Conservation (phyloP, 1,140 invertebrate species). For the Caenorhabditis tropicalis region DNA sequence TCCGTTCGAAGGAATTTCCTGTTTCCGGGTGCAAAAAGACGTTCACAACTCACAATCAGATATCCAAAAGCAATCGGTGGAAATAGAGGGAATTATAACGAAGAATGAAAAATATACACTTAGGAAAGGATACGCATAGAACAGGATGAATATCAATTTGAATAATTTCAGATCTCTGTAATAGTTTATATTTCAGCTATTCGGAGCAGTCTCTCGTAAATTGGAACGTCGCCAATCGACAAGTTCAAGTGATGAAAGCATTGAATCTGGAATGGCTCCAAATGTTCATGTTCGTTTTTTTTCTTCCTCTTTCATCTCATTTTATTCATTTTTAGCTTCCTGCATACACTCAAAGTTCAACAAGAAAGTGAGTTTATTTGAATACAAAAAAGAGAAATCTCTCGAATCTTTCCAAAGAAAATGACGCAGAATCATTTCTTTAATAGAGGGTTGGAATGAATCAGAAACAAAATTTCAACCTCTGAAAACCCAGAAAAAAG, state of each 20-base stretch:
- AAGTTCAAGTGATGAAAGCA: constrained; percentile 33
- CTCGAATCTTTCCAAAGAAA: neutral
- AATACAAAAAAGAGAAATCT: neutral
- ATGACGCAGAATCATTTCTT: too few species aligned
- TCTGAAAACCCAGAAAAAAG: neutral
- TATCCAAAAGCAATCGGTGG: too few species aligned
- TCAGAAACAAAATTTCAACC: too few species aligned
- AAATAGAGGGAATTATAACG: too few species aligned
- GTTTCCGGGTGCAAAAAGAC: too few species aligned
- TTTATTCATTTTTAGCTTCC: neutral
- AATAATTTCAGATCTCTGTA: neutral
- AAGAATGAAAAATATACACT: too few species aligned
- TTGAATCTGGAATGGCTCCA: constrained; percentile 27
- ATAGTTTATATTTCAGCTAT: neutral
- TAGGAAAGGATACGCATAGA: too few species aligned
- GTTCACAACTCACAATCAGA: too few species aligned
- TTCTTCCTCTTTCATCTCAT: neutral
- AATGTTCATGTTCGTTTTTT: constrained; percentile 12
- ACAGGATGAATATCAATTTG: too few species aligned
- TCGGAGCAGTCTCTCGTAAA: constrained; percentile 6
- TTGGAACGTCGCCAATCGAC: constrained; percentile 27
- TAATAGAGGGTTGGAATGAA: too few species aligned
- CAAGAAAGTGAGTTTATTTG: constrained; percentile 42
- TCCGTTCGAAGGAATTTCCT: too few species aligned
- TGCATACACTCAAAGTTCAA: constrained; percentile 45